phyloP scores from a whole-genome alignment of 2,888 invertebrate genomes.

The Lucinisca nassula region DNA sequence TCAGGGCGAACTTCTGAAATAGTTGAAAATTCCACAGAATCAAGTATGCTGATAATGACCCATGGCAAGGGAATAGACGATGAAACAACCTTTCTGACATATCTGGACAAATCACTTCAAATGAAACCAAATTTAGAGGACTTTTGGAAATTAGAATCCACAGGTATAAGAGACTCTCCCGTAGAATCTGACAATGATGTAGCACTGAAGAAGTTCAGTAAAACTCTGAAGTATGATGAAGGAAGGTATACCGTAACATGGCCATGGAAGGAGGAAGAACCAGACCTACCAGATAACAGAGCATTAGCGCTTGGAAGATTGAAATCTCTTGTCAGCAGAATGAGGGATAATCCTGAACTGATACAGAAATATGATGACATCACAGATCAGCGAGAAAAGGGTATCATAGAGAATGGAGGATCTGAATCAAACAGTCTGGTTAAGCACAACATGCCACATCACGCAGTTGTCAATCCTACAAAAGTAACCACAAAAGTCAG shows the following conservation, averaged over 20 bases:
- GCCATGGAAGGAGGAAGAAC: conserved; percentile 45
- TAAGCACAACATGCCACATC: conserved; percentile 18
- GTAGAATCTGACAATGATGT: neutral
- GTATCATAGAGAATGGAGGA: neutral
- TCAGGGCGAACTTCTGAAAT: too few relatives aligned
- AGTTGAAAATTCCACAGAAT: neutral
- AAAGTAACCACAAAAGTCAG: conserved; percentile 20
- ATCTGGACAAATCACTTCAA: neutral
- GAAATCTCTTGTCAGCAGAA: conserved; percentile 19
- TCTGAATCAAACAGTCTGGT: neutral
- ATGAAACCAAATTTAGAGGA: conserved; percentile 6
- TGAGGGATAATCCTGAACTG: conserved; percentile 23
- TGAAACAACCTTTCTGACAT: neutral
- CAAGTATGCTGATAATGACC: neutral
- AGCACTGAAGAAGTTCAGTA: neutral
- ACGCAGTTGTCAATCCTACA: conserved; percentile 26
- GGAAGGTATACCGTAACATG: conserved; percentile 40
- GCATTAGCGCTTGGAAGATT: conserved; percentile 37
- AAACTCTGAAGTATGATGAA: conserved; percentile 20
- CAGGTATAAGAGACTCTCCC: neutral
- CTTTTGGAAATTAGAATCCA: neutral
- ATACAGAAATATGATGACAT: conserved; percentile 30
- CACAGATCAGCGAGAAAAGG: neutral
- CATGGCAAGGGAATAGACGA: neutral
- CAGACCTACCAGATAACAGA: conserved; percentile 35